Base-by-base conservation (phyloP, 2,113 vertebrate genomes). In the Lepus europaeus region DNA sequence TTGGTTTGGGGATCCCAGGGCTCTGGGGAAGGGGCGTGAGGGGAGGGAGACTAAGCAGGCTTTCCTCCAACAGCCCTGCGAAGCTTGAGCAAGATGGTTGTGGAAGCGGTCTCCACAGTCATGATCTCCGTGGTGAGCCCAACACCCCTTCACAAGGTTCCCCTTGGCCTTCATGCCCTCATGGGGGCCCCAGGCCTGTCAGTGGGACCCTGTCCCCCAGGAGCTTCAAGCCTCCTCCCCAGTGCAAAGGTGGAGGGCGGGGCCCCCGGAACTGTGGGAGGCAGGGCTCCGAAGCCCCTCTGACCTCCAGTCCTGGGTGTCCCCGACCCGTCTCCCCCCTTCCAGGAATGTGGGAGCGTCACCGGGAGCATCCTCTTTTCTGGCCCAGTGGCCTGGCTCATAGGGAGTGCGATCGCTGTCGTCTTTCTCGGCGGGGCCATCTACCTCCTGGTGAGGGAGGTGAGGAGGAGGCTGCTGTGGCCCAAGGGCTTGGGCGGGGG, bases 391-490 rank as follows among this genome's bases (percentile, higher is more conserved):
- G 20, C 2, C 6, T 79, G 87, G 74, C 29, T 63, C 3, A 7
- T 36, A 9, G 66, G 0, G 3, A 27, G 4, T 0, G 6, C 6
- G 4, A 0, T 49, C 3, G 5, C 0, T 23, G 13, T 63, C 2
- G 9, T 0, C 12, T 0, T 11, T 0, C 0, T 66, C 2, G 12
- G 2, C 0, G 11, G 1, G 22, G 5, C 19, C 6, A 22, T 6
- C 31, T 16, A 31, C 0, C n/a, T 16, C 19, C 9, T 3, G 0
- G 0, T 69, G 25, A 33, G 2, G 2, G 6, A 33, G 59, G 33
- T 8, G 23, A 51, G 33, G 6, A 68, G 0, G 25, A 36, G 69
- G 27, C 45, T 29, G 27, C 31, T 39, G 6, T 22, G 1, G 1
- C 59, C 19, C 4, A 11, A 61, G 3, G n/a, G 64, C 59, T 7